A percentile compares a stretch with the other conserved stretches of the same genome.
phyloP scores from a whole-genome alignment of 2,888 invertebrate species.

The Xiphydria camelus region DNA sequence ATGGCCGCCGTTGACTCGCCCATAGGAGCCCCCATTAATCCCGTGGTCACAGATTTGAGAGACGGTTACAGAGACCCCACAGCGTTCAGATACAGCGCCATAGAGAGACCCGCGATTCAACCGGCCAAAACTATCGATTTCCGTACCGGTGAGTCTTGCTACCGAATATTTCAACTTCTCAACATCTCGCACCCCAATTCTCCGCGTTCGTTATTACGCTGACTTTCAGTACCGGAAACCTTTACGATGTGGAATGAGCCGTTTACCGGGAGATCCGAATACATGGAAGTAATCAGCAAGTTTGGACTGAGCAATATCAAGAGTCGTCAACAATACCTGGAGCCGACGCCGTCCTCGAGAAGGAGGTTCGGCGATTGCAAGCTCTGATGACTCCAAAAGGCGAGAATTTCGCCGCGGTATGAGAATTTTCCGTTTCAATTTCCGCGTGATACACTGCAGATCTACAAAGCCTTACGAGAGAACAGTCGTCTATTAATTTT shows the following conservation, averaged over 20 bases:
- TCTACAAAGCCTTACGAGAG: too few relatives aligned
- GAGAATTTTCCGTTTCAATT: too few relatives aligned
- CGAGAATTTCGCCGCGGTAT: too few relatives aligned
- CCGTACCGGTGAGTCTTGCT: neutral
- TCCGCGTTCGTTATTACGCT: neutral
- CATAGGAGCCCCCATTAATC: slow-evolving; percentile 64
- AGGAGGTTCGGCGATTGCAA: slow-evolving; percentile 62
- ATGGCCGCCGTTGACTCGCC: slow-evolving; percentile 66
- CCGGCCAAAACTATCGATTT: slow-evolving; percentile 52
- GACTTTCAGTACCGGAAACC: slow-evolving; percentile 58
- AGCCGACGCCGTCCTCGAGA: slow-evolving; percentile 64
- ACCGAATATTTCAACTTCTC: too few relatives aligned
- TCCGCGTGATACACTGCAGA: too few relatives aligned
- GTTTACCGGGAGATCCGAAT: slow-evolving; percentile 67
- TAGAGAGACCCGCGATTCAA: slow-evolving; percentile 63
- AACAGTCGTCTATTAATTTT: too few relatives aligned
- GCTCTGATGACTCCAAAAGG: too few relatives aligned
- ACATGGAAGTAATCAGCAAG: slow-evolving; percentile 65
- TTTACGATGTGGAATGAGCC: slow-evolving; percentile 62
- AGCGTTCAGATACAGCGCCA: slow-evolving; percentile 63
- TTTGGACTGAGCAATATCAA: slow-evolving; percentile 65
- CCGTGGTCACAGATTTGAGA: slow-evolving; percentile 62
- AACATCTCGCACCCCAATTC: too few relatives aligned
- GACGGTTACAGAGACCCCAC: slow-evolving; percentile 68
- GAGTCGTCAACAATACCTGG: slow-evolving; percentile 66